phyloP scores from a whole-genome alignment of 2,888 invertebrate species.

The Eurytoma adleriae region DNA sequence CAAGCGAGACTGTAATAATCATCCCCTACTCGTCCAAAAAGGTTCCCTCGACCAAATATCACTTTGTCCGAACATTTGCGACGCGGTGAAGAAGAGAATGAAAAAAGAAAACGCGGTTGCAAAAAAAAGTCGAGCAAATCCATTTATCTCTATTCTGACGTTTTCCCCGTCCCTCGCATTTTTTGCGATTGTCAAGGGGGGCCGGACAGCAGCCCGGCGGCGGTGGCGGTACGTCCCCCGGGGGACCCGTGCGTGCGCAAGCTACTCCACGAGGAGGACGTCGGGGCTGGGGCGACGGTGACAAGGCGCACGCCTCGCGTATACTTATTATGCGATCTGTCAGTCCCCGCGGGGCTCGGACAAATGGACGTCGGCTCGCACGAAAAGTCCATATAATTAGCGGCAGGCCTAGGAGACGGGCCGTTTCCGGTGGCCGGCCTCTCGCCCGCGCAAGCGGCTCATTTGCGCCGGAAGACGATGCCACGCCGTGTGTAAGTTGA shows the following conservation, averaged over 20 bases:
- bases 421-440: conserved; percentile 27
- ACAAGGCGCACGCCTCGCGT: conserved; percentile 54
- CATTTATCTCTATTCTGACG: conserved; percentile 43
- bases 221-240: neutral
- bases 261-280: neutral
- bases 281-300: neutral
- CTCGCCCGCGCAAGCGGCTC: conserved; percentile 1
- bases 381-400: conserved; percentile 50
- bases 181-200: neutral
- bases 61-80: no score
- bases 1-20: no score
- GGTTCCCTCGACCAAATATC: no score
- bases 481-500: conserved; percentile 26
- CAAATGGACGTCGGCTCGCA: conserved; percentile 71
- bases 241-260: conserved; percentile 53
- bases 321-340: conserved; percentile 60
- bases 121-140: conserved; percentile 34
- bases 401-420: neutral
- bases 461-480: conserved; percentile 41
- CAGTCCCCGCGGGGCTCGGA: conserved; percentile 68
- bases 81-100: no score
- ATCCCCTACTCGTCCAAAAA: no score
- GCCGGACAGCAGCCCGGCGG: neutral
- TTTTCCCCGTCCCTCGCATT: conserved; percentile 4
- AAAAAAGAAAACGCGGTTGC: neutral